These are phyloP conservation scores for Hassar affinis DNA, from an alignment of 2,113 vertebrate genomes.

Conservation along the genomic window DNA sequence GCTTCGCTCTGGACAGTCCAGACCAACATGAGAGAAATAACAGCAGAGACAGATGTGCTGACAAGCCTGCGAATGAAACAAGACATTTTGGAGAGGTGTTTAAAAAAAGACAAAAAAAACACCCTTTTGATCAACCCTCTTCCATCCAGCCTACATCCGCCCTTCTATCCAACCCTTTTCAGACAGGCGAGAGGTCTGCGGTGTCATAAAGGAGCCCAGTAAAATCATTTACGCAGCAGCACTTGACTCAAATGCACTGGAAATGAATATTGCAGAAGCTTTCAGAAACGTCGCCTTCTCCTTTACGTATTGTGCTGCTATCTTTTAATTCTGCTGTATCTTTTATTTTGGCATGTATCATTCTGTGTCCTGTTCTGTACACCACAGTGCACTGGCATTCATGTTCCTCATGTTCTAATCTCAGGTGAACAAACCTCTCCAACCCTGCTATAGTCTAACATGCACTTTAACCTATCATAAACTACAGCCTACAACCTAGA, in stretches of 20 bases:
- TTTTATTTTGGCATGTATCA: background rate
- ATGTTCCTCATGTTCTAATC: slow-evolving; percentile 27
- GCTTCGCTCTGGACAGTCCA: slow-evolving; percentile 44
- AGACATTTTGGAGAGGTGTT: slow-evolving; percentile 19
- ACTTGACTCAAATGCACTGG: slow-evolving; percentile 18
- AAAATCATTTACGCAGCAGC: background rate
- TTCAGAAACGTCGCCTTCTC: background rate
- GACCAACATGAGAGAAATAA: slow-evolving; percentile 41
- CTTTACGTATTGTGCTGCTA: background rate
- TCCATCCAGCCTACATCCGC: no score
- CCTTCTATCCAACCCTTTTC: background rate
- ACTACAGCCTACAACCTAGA: background rate
- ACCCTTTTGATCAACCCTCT: background rate
- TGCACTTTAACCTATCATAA: slow-evolving; percentile 40
- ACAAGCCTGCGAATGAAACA: background rate
- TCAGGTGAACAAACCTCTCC: slow-evolving; percentile 33
- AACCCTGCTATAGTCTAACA: slow-evolving; percentile 17
- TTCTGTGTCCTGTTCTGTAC: slow-evolving; percentile 2
- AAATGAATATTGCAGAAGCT: background rate
- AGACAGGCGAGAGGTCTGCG: background rate
- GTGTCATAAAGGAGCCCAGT: slow-evolving; percentile 16
- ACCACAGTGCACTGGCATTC: background rate
- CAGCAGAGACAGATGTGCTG: background rate
- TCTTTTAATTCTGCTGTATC: no score
- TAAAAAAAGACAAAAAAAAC: background rate